Percentiles rank a stretch among this genome's conserved stretches.
Conservation (phyloP, 1,140 invertebrate species). For the Pararge aegeria region DNA sequence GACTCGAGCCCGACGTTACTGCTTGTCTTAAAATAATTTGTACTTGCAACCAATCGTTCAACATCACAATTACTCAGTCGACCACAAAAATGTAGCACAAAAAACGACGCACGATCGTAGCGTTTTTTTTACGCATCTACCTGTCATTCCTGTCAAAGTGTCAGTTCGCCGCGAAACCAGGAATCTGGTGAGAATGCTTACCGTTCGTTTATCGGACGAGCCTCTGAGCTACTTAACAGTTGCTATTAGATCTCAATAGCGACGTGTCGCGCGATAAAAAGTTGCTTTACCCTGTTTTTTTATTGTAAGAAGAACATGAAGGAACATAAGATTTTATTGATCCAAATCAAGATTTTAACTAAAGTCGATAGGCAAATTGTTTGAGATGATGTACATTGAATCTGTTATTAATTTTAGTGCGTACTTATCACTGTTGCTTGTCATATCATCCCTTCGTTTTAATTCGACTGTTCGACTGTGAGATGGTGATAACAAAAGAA, state of each 20-base stretch:
- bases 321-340: too few relatives aligned
- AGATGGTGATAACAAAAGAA: too few relatives aligned
- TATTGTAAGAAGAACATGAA: too few relatives aligned
- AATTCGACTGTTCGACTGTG: too few relatives aligned
- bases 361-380: too few relatives aligned
- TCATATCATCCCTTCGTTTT: too few relatives aligned
- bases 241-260: background rate
- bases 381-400: too few relatives aligned
- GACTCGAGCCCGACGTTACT: background rate
- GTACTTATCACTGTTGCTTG: too few relatives aligned
- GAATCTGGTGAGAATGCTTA: conserved; percentile 22
- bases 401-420: too few relatives aligned
- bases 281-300: background rate
- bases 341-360: too few relatives aligned
- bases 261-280: background rate
- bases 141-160: conserved; percentile 28
- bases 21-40: background rate
- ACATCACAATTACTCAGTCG: background rate
- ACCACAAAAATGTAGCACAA: conserved; percentile 3
- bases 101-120: conserved; percentile 2
- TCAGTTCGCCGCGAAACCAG: conserved; percentile 20
- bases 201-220: conserved; percentile 14
- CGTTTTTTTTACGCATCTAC: conserved; percentile 20
- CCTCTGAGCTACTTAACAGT: conserved; percentile 16
- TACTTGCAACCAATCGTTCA: background rate